Evolutionary conservation across 2,797 vertebrate genomes (phyloP).

Genomic region (Sebastolobus altivelis): DNA sequence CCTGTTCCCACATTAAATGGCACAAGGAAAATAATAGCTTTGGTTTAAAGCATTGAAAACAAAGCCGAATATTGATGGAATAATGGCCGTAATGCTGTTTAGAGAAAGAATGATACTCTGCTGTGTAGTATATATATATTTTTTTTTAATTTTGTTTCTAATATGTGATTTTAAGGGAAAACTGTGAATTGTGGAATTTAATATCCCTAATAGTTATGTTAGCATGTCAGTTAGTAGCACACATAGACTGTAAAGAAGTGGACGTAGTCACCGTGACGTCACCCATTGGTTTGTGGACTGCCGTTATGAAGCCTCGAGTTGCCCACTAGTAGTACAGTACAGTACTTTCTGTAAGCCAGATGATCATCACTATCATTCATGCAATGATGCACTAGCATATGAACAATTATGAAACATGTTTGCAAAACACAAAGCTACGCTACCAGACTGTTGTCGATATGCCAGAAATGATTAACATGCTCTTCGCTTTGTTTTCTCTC

Average conservation of each 20-base stretch:
- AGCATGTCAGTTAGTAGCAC: background rate
- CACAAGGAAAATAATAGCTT: no score
- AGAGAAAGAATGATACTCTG: no score
- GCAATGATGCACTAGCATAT: background rate
- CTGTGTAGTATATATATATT: no score
- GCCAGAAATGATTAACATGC: conserved; percentile 29
- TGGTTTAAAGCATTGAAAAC: no score
- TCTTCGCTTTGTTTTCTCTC: conserved; percentile 27
- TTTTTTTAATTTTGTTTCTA: no score
- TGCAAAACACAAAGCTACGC: conserved; percentile 32
- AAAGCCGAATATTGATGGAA: no score
- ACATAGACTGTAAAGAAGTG: no score
- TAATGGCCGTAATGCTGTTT: no score
- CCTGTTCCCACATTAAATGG: background rate
- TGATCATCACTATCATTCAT: conserved; percentile 17
- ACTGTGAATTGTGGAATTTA: background rate
- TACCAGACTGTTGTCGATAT: conserved; percentile 11
- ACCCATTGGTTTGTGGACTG: no score
- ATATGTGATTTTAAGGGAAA: no score
- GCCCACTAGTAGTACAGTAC: background rate
- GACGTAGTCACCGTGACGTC: no score
- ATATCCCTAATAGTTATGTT: background rate
- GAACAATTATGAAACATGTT: conserved; percentile 30
- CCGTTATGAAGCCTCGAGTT: no score
- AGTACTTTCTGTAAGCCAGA: background rate